Base-by-base conservation (phyloP, 2,888 invertebrate genomes). In the Eristalinus aeneus region DNA sequence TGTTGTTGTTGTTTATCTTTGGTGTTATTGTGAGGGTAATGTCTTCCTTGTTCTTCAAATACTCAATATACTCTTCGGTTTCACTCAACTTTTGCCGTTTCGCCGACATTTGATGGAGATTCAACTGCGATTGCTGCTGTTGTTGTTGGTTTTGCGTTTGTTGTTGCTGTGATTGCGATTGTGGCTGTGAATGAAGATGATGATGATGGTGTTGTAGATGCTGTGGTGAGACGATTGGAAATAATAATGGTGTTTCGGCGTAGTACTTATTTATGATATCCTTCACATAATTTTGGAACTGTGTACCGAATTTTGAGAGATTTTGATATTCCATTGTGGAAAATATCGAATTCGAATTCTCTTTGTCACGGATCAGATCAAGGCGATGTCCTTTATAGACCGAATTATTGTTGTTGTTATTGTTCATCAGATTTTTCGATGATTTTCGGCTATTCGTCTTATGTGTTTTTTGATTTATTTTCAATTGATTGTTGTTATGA, bases 201-300 rank as follows among this genome's bases (percentile, higher is more conserved):
- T 56, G 56, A 67, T 20, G 65, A 65, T 88, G 90, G 89, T 9
- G 90, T 88, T 61, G 88, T 16, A 75, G 79, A 27, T 88, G 87
- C 60, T 89, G 89, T 8, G 75, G 53, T n/a, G 89, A 89, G 23
- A 89, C 87, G 1, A 90, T 90, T 5, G 91, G 89, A 78, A 90
- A 91, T 88, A 91, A 89, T 10, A 92, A 87, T 31, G 92, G 91
- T 56, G 91, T 91, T 86, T 92, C 92, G 27, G 91, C 91, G 88
- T 92, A 92, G 74, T 92, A 92, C 89, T 92, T 92, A 85, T 90
- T 92, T 20, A 92, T 92, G 61, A 92, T 92, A 84, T 92, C 92
- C 86, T 92, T 92, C 79, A 92, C 91, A 88, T 92, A 92, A 88
- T 92, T 92, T 85, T 92, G 92, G 89, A 92, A 92, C 89, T 92